Conservation (phyloP, 2,888 invertebrate species). For the Anoplius nigerrimus region DNA sequence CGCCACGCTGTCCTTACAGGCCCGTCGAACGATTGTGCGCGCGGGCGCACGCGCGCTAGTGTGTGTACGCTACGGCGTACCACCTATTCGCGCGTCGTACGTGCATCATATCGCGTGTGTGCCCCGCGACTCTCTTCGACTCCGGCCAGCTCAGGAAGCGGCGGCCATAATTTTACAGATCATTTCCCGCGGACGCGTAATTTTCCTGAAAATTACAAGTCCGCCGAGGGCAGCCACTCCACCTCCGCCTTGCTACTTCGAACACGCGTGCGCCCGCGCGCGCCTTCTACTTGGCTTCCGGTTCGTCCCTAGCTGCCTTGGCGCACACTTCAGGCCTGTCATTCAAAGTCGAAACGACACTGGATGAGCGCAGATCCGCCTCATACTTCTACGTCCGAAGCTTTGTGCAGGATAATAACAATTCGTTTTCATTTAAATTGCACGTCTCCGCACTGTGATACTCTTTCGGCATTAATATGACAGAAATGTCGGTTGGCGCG, state of each 20-base stretch:
- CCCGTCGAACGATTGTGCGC: neutral
- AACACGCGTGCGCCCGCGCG: conserved; percentile 22
- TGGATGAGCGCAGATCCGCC: too few relatives aligned
- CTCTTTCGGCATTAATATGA: too few relatives aligned
- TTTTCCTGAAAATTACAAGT: conserved; percentile 45
- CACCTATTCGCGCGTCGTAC: too few relatives aligned
- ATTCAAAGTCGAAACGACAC: too few relatives aligned
- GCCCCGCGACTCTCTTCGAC: neutral
- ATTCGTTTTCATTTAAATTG: too few relatives aligned
- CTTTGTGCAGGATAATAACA: too few relatives aligned
- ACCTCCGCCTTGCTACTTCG: conserved; percentile 27
- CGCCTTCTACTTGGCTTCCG: conserved; percentile 16
- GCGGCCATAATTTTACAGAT: conserved; percentile 51
- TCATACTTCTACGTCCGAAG: too few relatives aligned
- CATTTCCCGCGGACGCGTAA: conserved; percentile 52
- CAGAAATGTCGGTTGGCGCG: too few relatives aligned
- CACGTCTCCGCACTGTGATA: too few relatives aligned
- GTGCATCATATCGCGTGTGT: too few relatives aligned
- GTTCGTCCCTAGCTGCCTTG: conserved; percentile 21
- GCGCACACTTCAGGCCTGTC: neutral
- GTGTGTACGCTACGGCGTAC: neutral
- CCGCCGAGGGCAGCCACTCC: conserved; percentile 48
- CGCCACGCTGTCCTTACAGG: neutral
- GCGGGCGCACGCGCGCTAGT: too few relatives aligned
- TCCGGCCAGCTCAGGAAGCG: conserved; percentile 38